Evolutionary conservation across 2,797 vertebrate genomes (phyloP).

Genomic region (Myoxocephalus aenaeus): DNA sequence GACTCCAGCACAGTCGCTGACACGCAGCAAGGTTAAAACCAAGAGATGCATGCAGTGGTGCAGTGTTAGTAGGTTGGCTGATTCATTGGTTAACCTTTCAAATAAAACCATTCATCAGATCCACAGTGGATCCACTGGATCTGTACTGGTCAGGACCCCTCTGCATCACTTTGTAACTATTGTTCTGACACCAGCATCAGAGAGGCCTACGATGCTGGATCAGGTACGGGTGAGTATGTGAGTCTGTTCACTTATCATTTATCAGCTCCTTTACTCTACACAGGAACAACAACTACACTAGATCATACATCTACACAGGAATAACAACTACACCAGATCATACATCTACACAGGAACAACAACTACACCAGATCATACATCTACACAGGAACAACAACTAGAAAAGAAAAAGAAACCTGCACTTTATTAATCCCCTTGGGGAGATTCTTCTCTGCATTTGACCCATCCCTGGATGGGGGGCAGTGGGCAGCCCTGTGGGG

Average conservation of each 20-base stretch:
- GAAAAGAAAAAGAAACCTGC: no score
- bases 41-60: not conserved
- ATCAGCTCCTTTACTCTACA: not conserved
- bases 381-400: no score
- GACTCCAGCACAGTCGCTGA: conserved; percentile 15
- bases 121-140: not conserved
- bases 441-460: no score
- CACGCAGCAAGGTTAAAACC: conserved; percentile 29
- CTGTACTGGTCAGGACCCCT: not conserved
- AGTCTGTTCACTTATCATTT: not conserved
- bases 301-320: no score
- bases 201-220: not conserved
- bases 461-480: no score
- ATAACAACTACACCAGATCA: not conserved
- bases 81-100: not conserved
- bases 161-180: not conserved
- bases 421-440: no score
- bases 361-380: not conserved
- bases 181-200: not conserved
- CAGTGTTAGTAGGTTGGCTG: not conserved
- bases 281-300: not conserved
- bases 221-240: not conserved
- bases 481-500: no score
- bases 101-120: not conserved
- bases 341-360: not conserved